phyloP scores from a whole-genome alignment of 2,113 vertebrate species.

The Trogon melanurus region DNA sequence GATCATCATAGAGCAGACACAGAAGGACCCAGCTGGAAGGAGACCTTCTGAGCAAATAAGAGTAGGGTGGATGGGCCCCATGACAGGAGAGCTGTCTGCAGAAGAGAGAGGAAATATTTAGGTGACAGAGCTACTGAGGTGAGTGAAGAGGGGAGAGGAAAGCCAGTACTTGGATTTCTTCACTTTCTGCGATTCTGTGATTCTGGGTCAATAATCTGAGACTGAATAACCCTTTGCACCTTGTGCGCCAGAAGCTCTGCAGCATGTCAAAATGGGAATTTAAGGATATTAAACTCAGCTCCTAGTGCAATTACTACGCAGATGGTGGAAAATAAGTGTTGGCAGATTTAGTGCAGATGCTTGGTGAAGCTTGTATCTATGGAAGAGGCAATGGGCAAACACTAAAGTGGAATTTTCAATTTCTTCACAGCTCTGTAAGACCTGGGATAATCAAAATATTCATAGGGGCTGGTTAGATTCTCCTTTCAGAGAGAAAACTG shows the following conservation, averaged over 20 bases:
- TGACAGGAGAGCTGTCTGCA: background rate
- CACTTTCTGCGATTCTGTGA: background rate
- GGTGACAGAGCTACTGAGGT: constrained; percentile 25
- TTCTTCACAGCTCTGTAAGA: constrained; percentile 49
- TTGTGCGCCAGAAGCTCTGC: constrained; percentile 23
- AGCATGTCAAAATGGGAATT: constrained; percentile 51
- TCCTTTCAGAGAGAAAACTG: constrained; percentile 10
- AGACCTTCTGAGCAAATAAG: background rate
- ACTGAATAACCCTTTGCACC: constrained; percentile 50
- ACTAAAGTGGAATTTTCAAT: constrained; percentile 45
- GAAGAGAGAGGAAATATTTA: constrained; percentile 14
- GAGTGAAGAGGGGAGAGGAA: constrained; percentile 11
- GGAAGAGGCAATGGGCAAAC: constrained; percentile 42
- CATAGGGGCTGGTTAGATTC: background rate
- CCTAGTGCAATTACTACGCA: constrained; percentile 64
- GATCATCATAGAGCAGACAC: background rate
- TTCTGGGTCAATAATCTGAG: constrained; percentile 41
- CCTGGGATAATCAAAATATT: constrained; percentile 42
- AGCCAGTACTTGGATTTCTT: constrained; percentile 28
- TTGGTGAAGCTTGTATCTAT: constrained; percentile 41
- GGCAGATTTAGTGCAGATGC: constrained; percentile 55
- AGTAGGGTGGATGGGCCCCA: background rate
- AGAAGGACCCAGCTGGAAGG: background rate
- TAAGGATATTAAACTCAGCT: constrained; percentile 59
- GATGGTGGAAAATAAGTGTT: constrained; percentile 66